These are phyloP conservation scores for Polypterus senegalus DNA, from an alignment of 2,113 vertebrate genomes.

Conservation along the genomic window DNA sequence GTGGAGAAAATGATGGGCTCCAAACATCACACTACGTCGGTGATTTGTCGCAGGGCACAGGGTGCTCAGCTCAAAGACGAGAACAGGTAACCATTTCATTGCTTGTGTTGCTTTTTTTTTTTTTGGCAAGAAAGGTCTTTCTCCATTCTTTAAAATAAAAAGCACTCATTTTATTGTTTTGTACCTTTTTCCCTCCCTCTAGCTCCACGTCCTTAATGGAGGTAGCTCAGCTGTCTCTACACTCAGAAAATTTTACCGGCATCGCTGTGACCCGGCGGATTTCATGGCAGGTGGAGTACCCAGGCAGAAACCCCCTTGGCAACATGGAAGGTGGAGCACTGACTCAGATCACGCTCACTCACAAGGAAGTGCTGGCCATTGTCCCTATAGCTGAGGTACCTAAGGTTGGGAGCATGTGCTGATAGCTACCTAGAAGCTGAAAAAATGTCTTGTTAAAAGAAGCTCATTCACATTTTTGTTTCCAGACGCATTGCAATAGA, in stretches of 20 bases:
- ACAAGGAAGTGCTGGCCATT: conserved; percentile 40
- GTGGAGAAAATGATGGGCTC: background rate
- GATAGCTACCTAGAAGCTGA: no score
- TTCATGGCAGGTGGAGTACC: conserved; percentile 46
- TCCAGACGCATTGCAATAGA: no score
- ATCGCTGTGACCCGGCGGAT: conserved; percentile 12
- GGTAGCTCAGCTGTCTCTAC: conserved; percentile 37
- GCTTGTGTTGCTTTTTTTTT: background rate
- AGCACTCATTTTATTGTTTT: background rate
- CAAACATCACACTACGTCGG: background rate
- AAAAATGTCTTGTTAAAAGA: no score
- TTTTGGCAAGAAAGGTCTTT: background rate
- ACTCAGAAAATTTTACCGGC: conserved; percentile 13
- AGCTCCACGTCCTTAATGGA: conserved; percentile 12
- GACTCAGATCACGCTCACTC: conserved; percentile 36
- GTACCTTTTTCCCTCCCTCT: background rate
- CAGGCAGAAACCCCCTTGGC: conserved; percentile 3
- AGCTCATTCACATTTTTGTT: no score
- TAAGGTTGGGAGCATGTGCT: background rate
- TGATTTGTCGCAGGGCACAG: background rate
- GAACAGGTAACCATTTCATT: background rate
- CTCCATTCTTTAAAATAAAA: background rate
- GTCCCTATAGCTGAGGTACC: conserved; percentile 43
- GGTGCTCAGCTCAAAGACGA: background rate
- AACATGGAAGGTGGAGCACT: conserved; percentile 22